phyloP scores from a whole-genome alignment of 1,140 invertebrate species.

The Chymomyza costata region DNA sequence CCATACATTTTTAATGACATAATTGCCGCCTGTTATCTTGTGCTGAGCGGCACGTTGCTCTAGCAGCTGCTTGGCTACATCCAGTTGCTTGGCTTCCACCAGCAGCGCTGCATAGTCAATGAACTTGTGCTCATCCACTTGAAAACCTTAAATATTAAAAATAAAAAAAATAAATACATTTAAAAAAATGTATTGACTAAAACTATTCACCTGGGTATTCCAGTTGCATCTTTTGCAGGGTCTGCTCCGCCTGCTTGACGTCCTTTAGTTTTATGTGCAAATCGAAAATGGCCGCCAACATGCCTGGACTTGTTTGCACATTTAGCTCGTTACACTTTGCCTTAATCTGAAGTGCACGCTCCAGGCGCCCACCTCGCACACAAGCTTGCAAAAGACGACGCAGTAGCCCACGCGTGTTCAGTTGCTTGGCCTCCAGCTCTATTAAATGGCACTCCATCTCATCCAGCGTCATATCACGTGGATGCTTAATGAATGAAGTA shows the following conservation, averaged over 20 bases:
- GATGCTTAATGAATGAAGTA: slow-evolving; percentile 60
- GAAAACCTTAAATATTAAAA: slow-evolving; percentile 54
- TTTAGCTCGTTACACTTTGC: slow-evolving; percentile 65
- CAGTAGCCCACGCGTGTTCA: slow-evolving; percentile 76
- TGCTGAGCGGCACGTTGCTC: slow-evolving; percentile 38
- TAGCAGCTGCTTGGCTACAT: slow-evolving; percentile 74
- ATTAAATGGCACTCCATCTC: slow-evolving; percentile 77
- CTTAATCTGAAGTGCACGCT: slow-evolving; percentile 73
- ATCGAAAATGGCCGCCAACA: slow-evolving; percentile 75
- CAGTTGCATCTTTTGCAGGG: slow-evolving; percentile 49
- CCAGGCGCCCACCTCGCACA: slow-evolving; percentile 69
- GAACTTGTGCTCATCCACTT: slow-evolving; percentile 77
- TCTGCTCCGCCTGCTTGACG: slow-evolving; percentile 66
- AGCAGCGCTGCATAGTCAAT: slow-evolving; percentile 75
- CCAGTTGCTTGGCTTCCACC: slow-evolving; percentile 68
- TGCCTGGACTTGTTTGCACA: slow-evolving; percentile 74
- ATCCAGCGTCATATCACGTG: slow-evolving; percentile 76
- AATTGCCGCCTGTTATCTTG: slow-evolving; percentile 36
- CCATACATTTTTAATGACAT: slow-evolving; percentile 73
- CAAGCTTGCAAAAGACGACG: slow-evolving; percentile 75
- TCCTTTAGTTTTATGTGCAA: slow-evolving; percentile 69
- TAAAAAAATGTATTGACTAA: neutral
- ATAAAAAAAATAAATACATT: neutral
- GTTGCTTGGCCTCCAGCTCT: slow-evolving; percentile 75
- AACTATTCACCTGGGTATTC: slow-evolving; percentile 55